phyloP scores from a whole-genome alignment of 2,888 invertebrate genomes.

The Pollenia griseotomentosa region DNA sequence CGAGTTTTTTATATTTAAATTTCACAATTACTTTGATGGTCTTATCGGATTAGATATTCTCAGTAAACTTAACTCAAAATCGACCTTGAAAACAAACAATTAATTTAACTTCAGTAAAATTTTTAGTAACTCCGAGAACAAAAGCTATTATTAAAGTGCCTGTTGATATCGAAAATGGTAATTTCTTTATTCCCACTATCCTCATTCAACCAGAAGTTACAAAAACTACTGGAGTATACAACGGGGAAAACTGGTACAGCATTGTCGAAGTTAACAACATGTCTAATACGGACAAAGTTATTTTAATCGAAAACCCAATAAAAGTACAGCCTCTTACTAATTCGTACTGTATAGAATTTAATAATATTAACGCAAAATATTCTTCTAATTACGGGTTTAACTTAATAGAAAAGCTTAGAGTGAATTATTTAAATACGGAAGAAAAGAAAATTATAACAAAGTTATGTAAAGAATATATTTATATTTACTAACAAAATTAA shows the following conservation, averaged over 20 bases:
- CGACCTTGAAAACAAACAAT: not conserved
- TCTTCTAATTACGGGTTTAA: not conserved
- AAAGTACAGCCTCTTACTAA: constrained; percentile 23
- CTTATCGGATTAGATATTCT: constrained; percentile 6
- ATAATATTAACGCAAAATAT: not conserved
- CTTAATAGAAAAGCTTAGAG: constrained; percentile 19
- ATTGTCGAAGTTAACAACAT: constrained; percentile 52
- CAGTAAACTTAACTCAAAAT: not conserved
- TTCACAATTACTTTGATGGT: not conserved
- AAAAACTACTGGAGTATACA: constrained; percentile 52
- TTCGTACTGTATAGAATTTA: constrained; percentile 2
- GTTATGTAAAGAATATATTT: constrained; percentile 49
- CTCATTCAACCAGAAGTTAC: constrained; percentile 6
- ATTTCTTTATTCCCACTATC: not conserved
- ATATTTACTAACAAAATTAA: constrained; percentile 47
- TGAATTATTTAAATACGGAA: not conserved
- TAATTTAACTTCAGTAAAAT: constrained; percentile 50
- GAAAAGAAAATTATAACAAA: constrained; percentile 37
- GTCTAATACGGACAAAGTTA: constrained; percentile 29
- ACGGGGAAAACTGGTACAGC: constrained; percentile 61
- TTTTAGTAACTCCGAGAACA: constrained; percentile 36
- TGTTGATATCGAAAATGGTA: not conserved
- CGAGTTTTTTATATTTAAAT: constrained; percentile 14
- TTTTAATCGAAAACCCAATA: constrained; percentile 59
- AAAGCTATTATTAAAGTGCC: constrained; percentile 24